Evolutionary conservation across 2,797 vertebrate genomes (phyloP).

Genomic region (Mycteria americana): DNA sequence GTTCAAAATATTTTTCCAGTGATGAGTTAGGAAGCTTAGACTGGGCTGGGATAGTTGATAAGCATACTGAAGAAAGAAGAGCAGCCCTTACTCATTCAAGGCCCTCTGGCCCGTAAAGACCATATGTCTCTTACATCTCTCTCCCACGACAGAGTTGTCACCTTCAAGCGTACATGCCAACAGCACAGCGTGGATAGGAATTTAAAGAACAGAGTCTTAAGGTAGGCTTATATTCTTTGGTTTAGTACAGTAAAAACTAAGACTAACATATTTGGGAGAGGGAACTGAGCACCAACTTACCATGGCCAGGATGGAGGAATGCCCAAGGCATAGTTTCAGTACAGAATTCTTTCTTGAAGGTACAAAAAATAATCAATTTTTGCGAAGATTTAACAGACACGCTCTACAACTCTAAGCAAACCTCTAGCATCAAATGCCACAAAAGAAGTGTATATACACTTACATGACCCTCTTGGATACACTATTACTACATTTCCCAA

Average conservation of each 20-base stretch:
- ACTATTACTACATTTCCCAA: background rate
- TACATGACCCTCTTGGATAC: background rate
- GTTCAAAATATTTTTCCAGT: background rate
- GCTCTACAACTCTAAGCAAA: background rate
- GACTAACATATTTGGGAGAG: background rate
- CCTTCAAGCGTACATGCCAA: background rate
- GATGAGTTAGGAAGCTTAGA: background rate
- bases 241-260: background rate
- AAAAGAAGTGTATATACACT: background rate
- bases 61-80: background rate
- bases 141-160: background rate
- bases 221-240: background rate
- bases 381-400: background rate
- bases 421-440: background rate
- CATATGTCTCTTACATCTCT: background rate
- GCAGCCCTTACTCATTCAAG: background rate
- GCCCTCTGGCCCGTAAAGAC: background rate
- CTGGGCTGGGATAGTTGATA: background rate
- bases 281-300: background rate
- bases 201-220: background rate
- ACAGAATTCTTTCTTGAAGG: background rate
- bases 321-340: fast-evolving
- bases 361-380: background rate
- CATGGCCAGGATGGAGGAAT: background rate
- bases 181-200: background rate